Conservation (phyloP, 2,113 vertebrate genomes). For the Arothron firmamentum region DNA sequence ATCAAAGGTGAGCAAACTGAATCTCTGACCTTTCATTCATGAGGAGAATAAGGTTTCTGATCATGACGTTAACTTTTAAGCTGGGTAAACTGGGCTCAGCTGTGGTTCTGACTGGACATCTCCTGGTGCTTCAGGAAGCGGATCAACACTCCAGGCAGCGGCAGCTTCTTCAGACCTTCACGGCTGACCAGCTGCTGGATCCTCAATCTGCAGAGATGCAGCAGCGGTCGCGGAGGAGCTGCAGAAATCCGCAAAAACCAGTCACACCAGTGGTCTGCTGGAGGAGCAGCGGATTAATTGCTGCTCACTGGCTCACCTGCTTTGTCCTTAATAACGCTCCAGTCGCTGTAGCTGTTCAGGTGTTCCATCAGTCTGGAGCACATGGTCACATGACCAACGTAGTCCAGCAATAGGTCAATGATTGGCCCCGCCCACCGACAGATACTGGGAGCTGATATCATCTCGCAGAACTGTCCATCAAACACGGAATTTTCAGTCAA, state of each 20-base stretch:
- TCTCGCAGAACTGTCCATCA: slow-evolving; percentile 87
- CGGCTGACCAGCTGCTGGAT: slow-evolving; percentile 77
- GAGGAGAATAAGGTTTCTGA: no score
- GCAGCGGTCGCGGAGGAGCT: slow-evolving; percentile 84
- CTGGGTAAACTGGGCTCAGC: no score
- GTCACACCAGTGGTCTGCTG: background rate
- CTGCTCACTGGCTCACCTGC: slow-evolving; percentile 71
- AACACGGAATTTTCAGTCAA: background rate
- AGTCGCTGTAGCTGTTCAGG: slow-evolving; percentile 86
- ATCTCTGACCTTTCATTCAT: no score
- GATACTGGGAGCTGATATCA: slow-evolving; percentile 82
- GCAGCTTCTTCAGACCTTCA: slow-evolving; percentile 73
- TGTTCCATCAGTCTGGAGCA: slow-evolving; percentile 88
- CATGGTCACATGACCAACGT: slow-evolving; percentile 89
- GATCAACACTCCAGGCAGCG: slow-evolving; percentile 81
- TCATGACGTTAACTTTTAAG: no score
- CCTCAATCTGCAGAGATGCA: slow-evolving; percentile 86
- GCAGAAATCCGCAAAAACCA: slow-evolving; percentile 5
- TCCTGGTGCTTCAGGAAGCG: slow-evolving; percentile 80
- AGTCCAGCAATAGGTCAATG: slow-evolving; percentile 89
- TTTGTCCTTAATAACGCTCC: slow-evolving; percentile 86
- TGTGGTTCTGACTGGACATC: no score
- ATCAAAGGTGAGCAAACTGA: no score
- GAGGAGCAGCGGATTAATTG: background rate
- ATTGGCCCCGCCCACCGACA: slow-evolving; percentile 88